A percentile compares a stretch with the other conserved stretches of the same genome.
phyloP scores from a whole-genome alignment of 2,888 invertebrate genomes.

The Asteroscopus sphinx region DNA sequence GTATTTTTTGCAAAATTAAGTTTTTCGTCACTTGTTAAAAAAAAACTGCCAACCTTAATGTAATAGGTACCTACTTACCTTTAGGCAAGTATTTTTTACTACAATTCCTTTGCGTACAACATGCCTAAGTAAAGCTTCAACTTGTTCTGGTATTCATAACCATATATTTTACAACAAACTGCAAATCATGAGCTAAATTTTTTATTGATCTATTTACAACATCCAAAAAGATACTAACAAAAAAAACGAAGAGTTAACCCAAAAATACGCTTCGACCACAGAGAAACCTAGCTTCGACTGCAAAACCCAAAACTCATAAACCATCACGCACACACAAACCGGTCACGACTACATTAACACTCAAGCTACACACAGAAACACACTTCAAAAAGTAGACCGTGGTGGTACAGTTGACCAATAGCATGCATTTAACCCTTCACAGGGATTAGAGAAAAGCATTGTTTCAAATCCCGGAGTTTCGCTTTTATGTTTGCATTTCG shows the following conservation, averaged over 20 bases:
- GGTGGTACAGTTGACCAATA: slow-evolving; percentile 86
- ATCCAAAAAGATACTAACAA: no score
- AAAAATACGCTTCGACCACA: slow-evolving; percentile 12
- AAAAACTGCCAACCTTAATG: no score
- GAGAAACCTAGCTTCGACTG: slow-evolving; percentile 19
- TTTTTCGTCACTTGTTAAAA: no score
- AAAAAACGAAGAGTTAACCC: neutral
- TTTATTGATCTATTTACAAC: no score
- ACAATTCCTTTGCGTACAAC: no score
- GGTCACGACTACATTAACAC: slow-evolving; percentile 45
- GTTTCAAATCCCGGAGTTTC: slow-evolving; percentile 83
- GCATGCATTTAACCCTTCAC: slow-evolving; percentile 87
- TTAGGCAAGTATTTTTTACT: no score
- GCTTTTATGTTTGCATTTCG: slow-evolving; percentile 77
- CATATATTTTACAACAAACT: no score
- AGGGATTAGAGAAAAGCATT: slow-evolving; percentile 83
- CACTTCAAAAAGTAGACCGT: slow-evolving; percentile 47
- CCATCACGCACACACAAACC: slow-evolving; percentile 53
- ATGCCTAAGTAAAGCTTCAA: no score
- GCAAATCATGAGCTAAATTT: no score
- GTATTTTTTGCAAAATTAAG: no score
- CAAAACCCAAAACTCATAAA: slow-evolving; percentile 30
- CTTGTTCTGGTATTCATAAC: no score
- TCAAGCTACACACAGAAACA: slow-evolving; percentile 52
- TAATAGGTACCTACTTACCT: no score